These are phyloP conservation scores for Ceyx erithaca DNA, from an alignment of 2,797 vertebrate species.

Conservation along the genomic window DNA sequence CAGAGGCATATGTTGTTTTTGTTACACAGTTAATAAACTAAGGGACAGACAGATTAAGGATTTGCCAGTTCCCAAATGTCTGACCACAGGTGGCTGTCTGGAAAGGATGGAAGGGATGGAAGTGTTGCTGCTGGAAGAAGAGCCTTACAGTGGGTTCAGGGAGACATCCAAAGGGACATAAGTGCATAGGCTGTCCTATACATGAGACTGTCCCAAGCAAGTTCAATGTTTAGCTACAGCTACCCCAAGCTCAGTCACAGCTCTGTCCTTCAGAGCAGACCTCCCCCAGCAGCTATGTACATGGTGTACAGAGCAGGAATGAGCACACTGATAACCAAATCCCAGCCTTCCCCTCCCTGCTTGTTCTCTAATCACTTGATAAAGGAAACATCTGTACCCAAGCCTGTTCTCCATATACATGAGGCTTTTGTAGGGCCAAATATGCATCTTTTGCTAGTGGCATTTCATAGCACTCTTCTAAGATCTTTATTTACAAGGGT, in stretches of 20 bases:
- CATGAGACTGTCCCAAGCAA: background rate
- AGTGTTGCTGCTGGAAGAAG: background rate
- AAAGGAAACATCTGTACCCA: background rate
- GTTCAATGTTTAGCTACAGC: background rate
- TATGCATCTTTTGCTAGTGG: background rate
- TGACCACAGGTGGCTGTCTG: background rate
- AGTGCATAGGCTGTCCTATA: background rate
- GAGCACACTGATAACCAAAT: background rate
- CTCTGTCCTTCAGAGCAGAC: background rate
- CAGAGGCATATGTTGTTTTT: conserved; percentile 7
- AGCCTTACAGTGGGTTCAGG: background rate
- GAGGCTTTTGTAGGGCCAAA: background rate
- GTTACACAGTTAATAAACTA: conserved; percentile 16
- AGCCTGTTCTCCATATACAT: background rate
- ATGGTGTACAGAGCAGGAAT: background rate
- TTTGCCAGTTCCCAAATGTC: conserved; percentile 38
- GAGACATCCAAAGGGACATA: conserved; percentile 18
- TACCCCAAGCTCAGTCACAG: background rate
- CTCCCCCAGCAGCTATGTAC: background rate
- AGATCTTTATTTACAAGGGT: background rate
- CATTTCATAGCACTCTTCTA: background rate
- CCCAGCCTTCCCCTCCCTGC: background rate
- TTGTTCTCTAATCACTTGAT: background rate
- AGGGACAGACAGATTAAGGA: conserved; percentile 50
- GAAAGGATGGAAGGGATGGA: background rate